phyloP scores from a whole-genome alignment of 2,113 vertebrate genomes.

The Onychostoma macrolepis region DNA sequence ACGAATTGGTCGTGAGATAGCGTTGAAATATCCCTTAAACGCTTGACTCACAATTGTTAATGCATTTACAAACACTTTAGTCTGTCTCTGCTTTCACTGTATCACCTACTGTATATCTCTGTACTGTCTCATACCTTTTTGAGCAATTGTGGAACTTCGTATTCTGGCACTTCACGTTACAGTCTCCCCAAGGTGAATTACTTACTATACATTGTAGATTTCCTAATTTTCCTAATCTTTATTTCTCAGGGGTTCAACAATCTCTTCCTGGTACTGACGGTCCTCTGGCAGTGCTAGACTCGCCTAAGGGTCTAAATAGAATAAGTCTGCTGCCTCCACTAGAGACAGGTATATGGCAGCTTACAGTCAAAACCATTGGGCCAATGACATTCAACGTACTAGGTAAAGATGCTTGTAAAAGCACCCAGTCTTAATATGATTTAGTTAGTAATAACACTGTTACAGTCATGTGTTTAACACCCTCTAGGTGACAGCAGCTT shows the following conservation, averaged over 20 bases:
- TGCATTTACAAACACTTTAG: background rate
- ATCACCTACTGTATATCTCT: background rate
- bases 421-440: background rate
- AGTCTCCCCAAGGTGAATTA: background rate
- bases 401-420: slow-evolving; percentile 69
- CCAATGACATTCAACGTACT: slow-evolving; percentile 76
- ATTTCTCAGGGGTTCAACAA: slow-evolving; percentile 68
- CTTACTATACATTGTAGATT: background rate
- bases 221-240: slow-evolving; percentile 10
- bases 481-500: slow-evolving; percentile 79
- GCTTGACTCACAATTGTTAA: background rate
- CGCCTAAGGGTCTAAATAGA: slow-evolving; percentile 76
- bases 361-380: slow-evolving; percentile 68
- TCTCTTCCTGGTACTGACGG: slow-evolving; percentile 64
- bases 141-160: background rate
- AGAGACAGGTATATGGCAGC: slow-evolving; percentile 76
- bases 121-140: background rate
- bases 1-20: too few species aligned
- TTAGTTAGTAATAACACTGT: background rate
- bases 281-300: slow-evolving; percentile 64
- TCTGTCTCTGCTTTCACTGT: background rate
- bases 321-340: slow-evolving; percentile 73
- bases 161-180: background rate
- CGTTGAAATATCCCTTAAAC: background rate
- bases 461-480: background rate